Base-by-base conservation (phyloP, 1,140 invertebrate genomes). In the Hylyphantes graminicola region DNA sequence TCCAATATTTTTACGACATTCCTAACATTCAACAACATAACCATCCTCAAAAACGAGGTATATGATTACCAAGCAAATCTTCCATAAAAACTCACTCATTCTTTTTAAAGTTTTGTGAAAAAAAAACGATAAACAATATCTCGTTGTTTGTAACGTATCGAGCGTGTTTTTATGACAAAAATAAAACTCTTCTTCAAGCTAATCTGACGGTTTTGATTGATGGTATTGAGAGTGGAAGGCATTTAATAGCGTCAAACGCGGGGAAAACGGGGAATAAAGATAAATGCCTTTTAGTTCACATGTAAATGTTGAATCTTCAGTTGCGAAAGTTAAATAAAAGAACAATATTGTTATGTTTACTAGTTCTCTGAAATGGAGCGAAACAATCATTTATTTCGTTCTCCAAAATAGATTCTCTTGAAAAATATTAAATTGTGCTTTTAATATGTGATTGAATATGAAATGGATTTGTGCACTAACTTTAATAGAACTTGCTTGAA, bases 191-290 rank as follows among this genome's bases (percentile, higher is more conserved):
- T 80, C 15, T 51, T 35, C 78, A 81, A 73, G 73, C 68, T 81
- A 81, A 81, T 81, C 78, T 81, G 78, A 81, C 68, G 17, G 63
- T 64, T 72, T 81, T 81, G 78, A 81, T 81, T 81, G 78, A 81
- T 81, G 78, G 72, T 73, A 11, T n/a, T 15, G 21, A n/a, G 54
- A 73, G 53, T 21, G 50, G 65, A 53, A 12, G 54, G 54, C 48
- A 61, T 59, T 63, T 70, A 70, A 54, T 21, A 50, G 55, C 19
- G n/a, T 10, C 53, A 35, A 64, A 55, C 7, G 15, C n/a, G 17
- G 65, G 72, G 67, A 57, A 61, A 61, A 50, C 17, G 63, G 15
- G 1, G 78, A 50, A 81, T 81, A 81, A 81, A 81, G 65, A 81
- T 81, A 81, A 81, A 73, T 81, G 73, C 78, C 78, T 81, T 68